Conservation (phyloP, 1,140 invertebrate genomes). For the Zaprionus capensis region DNA sequence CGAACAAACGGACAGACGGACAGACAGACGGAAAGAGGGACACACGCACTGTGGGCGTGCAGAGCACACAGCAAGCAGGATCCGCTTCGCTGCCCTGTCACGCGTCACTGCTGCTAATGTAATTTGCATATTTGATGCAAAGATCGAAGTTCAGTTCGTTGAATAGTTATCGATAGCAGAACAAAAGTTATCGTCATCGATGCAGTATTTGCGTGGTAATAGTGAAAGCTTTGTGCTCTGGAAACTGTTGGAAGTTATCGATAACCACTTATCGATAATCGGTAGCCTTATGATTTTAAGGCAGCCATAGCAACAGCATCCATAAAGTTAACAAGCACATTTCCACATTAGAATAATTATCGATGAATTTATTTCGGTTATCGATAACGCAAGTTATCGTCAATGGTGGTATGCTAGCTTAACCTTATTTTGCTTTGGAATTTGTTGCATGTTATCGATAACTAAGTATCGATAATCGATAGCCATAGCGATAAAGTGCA, state of each 20-base stretch:
- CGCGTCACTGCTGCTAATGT: not conserved
- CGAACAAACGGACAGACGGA: not conserved
- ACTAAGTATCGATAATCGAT: not conserved
- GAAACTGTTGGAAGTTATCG: too few relatives aligned
- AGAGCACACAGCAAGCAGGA: not conserved
- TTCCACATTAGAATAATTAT: not conserved
- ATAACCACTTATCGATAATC: too few relatives aligned
- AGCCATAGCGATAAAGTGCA: too few relatives aligned
- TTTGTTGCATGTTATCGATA: not conserved
- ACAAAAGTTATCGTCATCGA: not conserved
- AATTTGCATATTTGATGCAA: not conserved
- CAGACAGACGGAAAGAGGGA: not conserved
- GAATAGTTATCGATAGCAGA: conserved; percentile 1
- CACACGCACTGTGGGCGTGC: conserved; percentile 6
- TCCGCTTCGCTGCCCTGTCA: not conserved
- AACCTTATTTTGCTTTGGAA: too few relatives aligned
- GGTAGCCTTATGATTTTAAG: too few relatives aligned
- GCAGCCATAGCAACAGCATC: too few relatives aligned
- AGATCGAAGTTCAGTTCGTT: not conserved
- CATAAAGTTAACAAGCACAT: too few relatives aligned
- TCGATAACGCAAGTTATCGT: not conserved
- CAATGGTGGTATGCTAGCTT: too few relatives aligned
- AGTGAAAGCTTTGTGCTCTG: too few relatives aligned
- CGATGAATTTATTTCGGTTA: not conserved
- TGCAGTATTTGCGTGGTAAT: too few relatives aligned